Conservation (phyloP, 2,797 vertebrate genomes). For the Pitangus sulphuratus region DNA sequence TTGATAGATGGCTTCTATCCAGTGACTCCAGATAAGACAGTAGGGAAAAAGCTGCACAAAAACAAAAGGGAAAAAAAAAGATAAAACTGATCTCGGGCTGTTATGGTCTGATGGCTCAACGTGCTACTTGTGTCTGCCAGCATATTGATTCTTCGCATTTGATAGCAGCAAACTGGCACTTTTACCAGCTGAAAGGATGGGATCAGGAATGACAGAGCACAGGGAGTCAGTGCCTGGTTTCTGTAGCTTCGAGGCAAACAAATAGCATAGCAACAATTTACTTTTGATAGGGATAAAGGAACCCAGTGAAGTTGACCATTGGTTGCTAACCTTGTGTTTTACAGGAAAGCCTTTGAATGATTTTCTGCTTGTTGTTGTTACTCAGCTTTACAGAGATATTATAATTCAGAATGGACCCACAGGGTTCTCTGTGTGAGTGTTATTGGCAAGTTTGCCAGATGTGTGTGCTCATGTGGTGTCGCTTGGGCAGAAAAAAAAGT, state of each 20-base stretch:
- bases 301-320: not conserved
- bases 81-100: conserved; percentile 44
- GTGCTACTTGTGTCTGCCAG: conserved; percentile 56
- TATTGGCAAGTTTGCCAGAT: not conserved
- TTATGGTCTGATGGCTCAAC: conserved; percentile 61
- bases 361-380: conserved; percentile 29
- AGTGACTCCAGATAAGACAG: conserved; percentile 59
- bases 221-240: conserved; percentile 11
- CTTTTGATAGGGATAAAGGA: conserved; percentile 49
- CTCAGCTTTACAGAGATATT: not conserved
- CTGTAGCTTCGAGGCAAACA: conserved; percentile 45
- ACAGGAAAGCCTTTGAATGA: conserved; percentile 29
- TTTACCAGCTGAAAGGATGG: conserved; percentile 17
- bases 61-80: conserved; percentile 11
- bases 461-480: not conserved
- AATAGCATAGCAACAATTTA: conserved; percentile 15
- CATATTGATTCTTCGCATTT: conserved; percentile 67
- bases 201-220: conserved; percentile 40
- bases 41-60: conserved; percentile 32
- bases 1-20: conserved; percentile 65
- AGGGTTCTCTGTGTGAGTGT: not conserved
- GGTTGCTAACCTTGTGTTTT: not conserved
- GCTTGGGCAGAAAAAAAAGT: not conserved
- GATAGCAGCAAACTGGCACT: conserved; percentile 53
- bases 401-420: not conserved